Evolutionary conservation across 2,797 vertebrate genomes (phyloP).

Genomic region (Bufotes viridis): DNA sequence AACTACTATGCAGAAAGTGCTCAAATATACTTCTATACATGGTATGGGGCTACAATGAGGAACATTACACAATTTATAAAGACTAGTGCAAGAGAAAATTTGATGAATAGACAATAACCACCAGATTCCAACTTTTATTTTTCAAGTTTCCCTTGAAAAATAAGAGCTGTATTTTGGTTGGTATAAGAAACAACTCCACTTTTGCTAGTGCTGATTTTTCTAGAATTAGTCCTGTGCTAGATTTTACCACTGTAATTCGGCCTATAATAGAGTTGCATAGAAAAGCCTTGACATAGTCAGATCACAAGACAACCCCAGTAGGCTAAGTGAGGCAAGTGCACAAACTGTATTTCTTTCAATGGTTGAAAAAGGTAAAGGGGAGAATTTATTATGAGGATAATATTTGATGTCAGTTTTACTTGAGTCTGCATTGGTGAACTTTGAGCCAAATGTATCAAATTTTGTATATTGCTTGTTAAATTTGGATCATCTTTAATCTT

Average conservation of each 20-base stretch:
- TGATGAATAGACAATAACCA: no score
- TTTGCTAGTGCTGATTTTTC: not conserved
- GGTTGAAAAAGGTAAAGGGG: not conserved
- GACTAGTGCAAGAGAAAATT: no score
- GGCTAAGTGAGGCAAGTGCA: no score
- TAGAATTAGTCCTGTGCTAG: not conserved
- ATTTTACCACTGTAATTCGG: not conserved
- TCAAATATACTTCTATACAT: not conserved
- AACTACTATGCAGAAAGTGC: not conserved
- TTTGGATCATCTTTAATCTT: no score
- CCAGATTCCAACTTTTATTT: no score
- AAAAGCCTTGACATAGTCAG: not conserved
- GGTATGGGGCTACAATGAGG: not conserved
- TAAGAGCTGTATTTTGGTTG: not conserved
- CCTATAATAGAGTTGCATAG: not conserved
- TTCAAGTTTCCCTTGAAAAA: not conserved
- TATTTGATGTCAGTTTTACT: no score
- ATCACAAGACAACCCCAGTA: not conserved
- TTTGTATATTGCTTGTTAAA: no score
- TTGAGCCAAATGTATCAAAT: no score
- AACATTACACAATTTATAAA: not conserved
- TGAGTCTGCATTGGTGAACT: no score
- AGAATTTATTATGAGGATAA: no score
- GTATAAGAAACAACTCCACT: not conserved
- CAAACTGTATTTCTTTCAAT: not conserved